Evolutionary conservation across 2,888 invertebrate species (phyloP).

Genomic region (Timema cristinae): DNA sequence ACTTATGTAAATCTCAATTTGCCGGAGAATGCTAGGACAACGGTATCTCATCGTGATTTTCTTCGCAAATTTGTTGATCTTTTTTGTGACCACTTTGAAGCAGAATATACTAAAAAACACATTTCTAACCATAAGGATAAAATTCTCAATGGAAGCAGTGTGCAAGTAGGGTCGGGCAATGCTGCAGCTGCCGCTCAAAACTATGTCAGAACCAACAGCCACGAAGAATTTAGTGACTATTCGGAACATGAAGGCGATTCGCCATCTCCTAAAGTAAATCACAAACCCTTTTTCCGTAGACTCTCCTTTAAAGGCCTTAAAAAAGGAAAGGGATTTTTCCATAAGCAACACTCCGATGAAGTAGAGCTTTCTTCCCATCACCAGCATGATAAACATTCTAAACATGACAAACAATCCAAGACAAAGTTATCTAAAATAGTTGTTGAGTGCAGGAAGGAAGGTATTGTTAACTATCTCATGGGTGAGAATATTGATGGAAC

Average conservation of each 20-base stretch:
- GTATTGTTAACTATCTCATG: slow-evolving; percentile 86
- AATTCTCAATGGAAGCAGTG: slow-evolving; percentile 43
- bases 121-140: slow-evolving; percentile 42
- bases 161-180: slow-evolving; percentile 2
- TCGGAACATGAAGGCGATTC: slow-evolving; percentile 64
- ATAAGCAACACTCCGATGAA: slow-evolving; percentile 88
- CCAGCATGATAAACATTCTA: slow-evolving; percentile 37
- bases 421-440: slow-evolving; percentile 87
- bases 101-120: slow-evolving; percentile 56
- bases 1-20: slow-evolving; percentile 69
- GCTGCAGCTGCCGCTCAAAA: slow-evolving; percentile 16
- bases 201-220: slow-evolving; percentile 32
- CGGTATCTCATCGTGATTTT: slow-evolving; percentile 72
- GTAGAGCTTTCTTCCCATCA: slow-evolving; percentile 58
- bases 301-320: slow-evolving; percentile 86
- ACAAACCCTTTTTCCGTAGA: slow-evolving; percentile 79
- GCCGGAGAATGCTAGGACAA: slow-evolving; percentile 60
- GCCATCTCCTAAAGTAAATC: slow-evolving; percentile 73
- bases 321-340: slow-evolving; percentile 77
- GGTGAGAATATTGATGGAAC: slow-evolving; percentile 87
- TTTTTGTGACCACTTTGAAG: slow-evolving; percentile 81
- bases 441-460: slow-evolving; percentile 91
- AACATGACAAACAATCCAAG: slow-evolving; percentile 67
- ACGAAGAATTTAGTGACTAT: slow-evolving; percentile 53
- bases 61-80: slow-evolving; percentile 77